Conservation (phyloP, 2,888 invertebrate species). For the Spodoptera picta region DNA sequence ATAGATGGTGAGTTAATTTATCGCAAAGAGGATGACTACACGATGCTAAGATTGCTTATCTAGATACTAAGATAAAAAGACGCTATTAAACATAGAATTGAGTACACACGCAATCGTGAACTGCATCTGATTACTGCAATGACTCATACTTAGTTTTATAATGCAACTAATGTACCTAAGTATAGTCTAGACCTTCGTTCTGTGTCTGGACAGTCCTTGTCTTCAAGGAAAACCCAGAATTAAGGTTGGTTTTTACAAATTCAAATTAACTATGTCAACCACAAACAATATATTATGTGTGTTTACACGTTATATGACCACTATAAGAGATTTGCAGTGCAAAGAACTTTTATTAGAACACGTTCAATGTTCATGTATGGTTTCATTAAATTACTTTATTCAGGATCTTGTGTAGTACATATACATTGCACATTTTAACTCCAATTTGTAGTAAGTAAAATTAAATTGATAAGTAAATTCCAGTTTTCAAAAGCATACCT, state of each 20-base stretch:
- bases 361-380: too few relatives aligned
- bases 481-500: too few relatives aligned
- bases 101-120: constrained; percentile 55
- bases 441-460: too few relatives aligned
- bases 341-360: constrained; percentile 7
- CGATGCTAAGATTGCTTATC: neutral
- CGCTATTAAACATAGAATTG: constrained; percentile 15
- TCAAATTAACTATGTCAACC: constrained; percentile 19
- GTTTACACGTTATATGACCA: constrained; percentile 2
- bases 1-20: too few relatives aligned
- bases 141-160: constrained; percentile 53
- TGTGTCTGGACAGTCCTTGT: constrained; percentile 21
- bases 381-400: too few relatives aligned
- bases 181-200: constrained; percentile 21
- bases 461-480: too few relatives aligned
- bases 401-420: too few relatives aligned
- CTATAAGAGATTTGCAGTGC: neutral
- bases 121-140: constrained; percentile 63
- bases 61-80: constrained; percentile 16
- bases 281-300: constrained; percentile 4
- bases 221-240: constrained; percentile 27
- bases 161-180: constrained; percentile 14
- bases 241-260: constrained; percentile 38
- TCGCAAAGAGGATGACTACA: constrained; percentile 8
- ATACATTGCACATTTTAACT: too few relatives aligned